A percentile compares a stretch with the other conserved stretches of the same genome.
phyloP scores from a whole-genome alignment of 2,113 vertebrate genomes.

The Epinephelus fuscoguttatus region DNA sequence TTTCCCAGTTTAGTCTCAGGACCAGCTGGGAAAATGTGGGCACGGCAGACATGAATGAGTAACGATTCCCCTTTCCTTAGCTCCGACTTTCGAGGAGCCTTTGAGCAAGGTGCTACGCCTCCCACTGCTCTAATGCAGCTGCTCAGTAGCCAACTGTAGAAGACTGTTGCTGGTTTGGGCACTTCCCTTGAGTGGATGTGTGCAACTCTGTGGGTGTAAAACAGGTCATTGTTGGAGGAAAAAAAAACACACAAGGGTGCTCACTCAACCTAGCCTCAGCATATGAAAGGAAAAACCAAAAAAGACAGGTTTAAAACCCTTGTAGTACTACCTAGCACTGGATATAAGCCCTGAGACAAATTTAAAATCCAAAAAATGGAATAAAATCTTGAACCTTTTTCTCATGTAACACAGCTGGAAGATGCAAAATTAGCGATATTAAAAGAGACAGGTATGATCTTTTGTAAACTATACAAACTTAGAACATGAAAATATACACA shows the following conservation, averaged over 20 bases:
- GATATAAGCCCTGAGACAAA: constrained; percentile 50
- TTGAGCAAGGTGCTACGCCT: constrained; percentile 68
- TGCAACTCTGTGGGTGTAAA: constrained; percentile 72
- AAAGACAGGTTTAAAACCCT: constrained; percentile 28
- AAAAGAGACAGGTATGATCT: not conserved
- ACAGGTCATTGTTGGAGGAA: constrained; percentile 51
- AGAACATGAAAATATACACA: not conserved
- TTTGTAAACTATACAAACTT: not conserved
- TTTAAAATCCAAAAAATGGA: constrained; percentile 35
- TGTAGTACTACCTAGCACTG: constrained; percentile 22
- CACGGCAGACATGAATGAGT: constrained; percentile 64
- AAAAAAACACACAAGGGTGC: constrained; percentile 35
- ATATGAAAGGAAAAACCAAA: constrained; percentile 54
- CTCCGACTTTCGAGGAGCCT: constrained; percentile 63
- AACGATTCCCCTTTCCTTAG: constrained; percentile 67
- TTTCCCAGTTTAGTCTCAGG: constrained; percentile 72
- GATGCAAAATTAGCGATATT: not conserved
- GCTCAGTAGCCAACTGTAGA: constrained; percentile 48
- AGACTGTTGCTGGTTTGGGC: constrained; percentile 50
- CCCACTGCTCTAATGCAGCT: constrained; percentile 60
- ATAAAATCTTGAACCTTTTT: constrained; percentile 4
- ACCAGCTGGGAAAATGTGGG: constrained; percentile 70
- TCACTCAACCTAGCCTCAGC: constrained; percentile 40
- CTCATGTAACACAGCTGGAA: not conserved
- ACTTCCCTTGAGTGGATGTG: constrained; percentile 69